These are phyloP conservation scores for Trematocara zebra DNA, from an alignment of 2,113 vertebrate species.

Conservation along the genomic window DNA sequence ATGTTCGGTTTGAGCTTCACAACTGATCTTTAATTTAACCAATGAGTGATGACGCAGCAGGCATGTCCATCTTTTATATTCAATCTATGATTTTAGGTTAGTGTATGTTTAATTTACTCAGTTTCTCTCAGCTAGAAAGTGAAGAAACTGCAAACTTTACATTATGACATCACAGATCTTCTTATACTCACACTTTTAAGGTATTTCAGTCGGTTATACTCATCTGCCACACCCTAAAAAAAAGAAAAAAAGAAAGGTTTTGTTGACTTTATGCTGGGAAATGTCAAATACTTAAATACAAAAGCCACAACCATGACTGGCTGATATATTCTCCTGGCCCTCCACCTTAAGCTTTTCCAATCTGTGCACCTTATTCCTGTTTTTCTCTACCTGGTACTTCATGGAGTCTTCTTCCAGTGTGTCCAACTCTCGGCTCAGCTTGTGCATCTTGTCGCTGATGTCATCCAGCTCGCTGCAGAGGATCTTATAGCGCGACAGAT, in stretches of 20 bases:
- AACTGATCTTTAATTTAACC: neutral
- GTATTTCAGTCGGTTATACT: slow-evolving; percentile 81
- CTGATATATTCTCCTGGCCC: neutral
- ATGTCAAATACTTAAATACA: neutral
- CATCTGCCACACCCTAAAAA: slow-evolving; percentile 76
- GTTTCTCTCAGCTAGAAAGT: neutral
- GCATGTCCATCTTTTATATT: neutral
- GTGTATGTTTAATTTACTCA: neutral
- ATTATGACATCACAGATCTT: neutral
- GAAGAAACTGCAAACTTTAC: neutral
- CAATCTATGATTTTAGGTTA: neutral
- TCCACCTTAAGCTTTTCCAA: neutral
- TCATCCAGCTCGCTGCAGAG: slow-evolving; percentile 79
- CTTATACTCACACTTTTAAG: slow-evolving; percentile 73
- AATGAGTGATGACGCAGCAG: neutral
- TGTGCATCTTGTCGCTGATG: slow-evolving; percentile 75
- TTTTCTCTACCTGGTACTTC: slow-evolving; percentile 76
- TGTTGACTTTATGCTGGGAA: neutral
- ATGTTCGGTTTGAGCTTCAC: neutral
- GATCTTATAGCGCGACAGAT: slow-evolving; percentile 74
- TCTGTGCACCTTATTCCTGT: neutral
- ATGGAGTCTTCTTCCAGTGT: slow-evolving; percentile 61
- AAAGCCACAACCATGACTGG: neutral
- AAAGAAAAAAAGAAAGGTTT: neutral
- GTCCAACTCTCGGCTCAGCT: slow-evolving; percentile 78